Conservation (phyloP, 2,113 vertebrate species). For the Vanacampus margaritifer region DNA sequence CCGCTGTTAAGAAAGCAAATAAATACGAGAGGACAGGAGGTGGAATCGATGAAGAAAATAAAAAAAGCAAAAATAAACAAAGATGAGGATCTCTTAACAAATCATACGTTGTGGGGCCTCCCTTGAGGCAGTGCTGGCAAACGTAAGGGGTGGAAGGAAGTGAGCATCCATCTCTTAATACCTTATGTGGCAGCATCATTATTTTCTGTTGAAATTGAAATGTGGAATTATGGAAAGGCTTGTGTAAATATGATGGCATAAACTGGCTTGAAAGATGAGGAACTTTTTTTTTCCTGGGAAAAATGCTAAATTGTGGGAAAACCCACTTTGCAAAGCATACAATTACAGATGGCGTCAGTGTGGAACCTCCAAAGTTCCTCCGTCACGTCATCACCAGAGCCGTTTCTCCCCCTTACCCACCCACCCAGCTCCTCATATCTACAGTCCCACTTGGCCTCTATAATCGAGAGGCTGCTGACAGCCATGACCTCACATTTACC, state of each 20-base stretch:
- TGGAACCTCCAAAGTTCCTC: slow-evolving; percentile 12
- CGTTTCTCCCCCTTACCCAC: slow-evolving; percentile 22
- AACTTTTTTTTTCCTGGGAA: neutral
- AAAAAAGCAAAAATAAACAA: slow-evolving; percentile 75
- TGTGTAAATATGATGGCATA: neutral
- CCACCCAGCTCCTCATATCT: slow-evolving; percentile 33
- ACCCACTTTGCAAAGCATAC: neutral
- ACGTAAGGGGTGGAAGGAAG: slow-evolving; percentile 53
- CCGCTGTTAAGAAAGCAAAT: slow-evolving; percentile 74
- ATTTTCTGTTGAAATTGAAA: neutral
- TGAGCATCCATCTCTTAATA: slow-evolving; percentile 59
- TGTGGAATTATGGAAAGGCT: no score
- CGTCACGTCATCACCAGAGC: slow-evolving; percentile 56
- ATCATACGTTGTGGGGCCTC: slow-evolving; percentile 68
- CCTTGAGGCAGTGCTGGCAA: slow-evolving; percentile 48
- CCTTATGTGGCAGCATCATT: slow-evolving; percentile 44
- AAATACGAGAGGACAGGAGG: slow-evolving; percentile 64
- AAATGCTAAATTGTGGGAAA: neutral
- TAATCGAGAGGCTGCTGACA: slow-evolving; percentile 65
- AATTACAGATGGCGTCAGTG: neutral
- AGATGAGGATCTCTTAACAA: slow-evolving; percentile 71
- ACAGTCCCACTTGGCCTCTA: slow-evolving; percentile 39
- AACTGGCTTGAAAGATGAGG: no score
- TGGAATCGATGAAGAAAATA: slow-evolving; percentile 67
- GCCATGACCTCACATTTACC: slow-evolving; percentile 56